Conservation (phyloP, 2,888 invertebrate species). For the Carabus problematicus region DNA sequence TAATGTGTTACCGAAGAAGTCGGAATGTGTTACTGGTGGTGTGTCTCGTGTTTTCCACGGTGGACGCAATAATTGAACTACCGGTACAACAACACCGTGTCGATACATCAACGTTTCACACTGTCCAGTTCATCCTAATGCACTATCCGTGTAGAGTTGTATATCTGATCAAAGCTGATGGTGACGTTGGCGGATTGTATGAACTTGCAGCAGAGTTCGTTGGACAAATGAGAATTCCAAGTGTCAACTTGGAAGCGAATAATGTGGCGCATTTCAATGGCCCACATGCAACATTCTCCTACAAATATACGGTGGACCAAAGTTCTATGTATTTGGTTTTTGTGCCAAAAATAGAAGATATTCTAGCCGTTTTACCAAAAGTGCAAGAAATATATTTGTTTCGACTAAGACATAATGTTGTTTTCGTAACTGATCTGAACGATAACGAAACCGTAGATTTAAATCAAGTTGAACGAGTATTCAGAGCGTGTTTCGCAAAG, state of each 20-base stretch:
- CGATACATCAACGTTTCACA: too few species aligned
- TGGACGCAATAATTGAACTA: too few species aligned
- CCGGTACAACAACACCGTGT: too few species aligned
- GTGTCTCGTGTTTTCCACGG: too few species aligned
- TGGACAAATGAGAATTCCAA: neutral
- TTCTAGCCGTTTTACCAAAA: slow-evolving; percentile 47
- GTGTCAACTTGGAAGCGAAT: slow-evolving; percentile 17
- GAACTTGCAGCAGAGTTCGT: slow-evolving; percentile 3
- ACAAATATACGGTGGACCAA: slow-evolving; percentile 21
- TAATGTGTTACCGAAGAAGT: too few species aligned
- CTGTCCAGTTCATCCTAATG: slow-evolving; percentile 5
- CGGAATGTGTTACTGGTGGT: too few species aligned
- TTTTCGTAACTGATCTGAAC: slow-evolving; percentile 58
- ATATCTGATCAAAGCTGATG: slow-evolving; percentile 7
- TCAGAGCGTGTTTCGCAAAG: slow-evolving; percentile 57
- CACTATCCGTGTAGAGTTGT: slow-evolving; percentile 25
- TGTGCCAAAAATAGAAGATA: slow-evolving; percentile 11
- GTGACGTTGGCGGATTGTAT: slow-evolving; percentile 9
- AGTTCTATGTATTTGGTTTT: slow-evolving; percentile 31
- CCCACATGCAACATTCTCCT: slow-evolving; percentile 21
- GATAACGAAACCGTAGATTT: slow-evolving; percentile 57
- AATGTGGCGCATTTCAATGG: slow-evolving; percentile 30
- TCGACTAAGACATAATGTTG: slow-evolving; percentile 59
- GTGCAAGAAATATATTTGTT: slow-evolving; percentile 60
- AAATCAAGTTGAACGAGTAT: slow-evolving; percentile 60